Percentiles rank a stretch among this genome's conserved stretches.
Evolutionary conservation across 2,797 vertebrate species (phyloP).

Genomic region (Paratrypauchen microcephalus): DNA sequence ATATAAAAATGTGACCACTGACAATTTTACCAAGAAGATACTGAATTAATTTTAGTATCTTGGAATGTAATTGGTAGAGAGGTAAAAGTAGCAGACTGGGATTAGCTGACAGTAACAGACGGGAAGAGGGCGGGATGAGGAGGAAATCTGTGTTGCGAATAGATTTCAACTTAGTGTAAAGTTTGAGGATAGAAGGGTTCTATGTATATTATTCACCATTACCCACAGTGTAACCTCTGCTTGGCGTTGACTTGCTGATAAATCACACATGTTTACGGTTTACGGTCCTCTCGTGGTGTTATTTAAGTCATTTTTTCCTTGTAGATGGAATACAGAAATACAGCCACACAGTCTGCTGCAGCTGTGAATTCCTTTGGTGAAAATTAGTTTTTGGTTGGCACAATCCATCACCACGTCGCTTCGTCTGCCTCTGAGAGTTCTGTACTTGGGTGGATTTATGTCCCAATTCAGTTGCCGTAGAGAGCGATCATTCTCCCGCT

Average conservation of each 20-base stretch:
- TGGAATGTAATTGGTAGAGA: too few relatives aligned
- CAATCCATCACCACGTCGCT: background rate
- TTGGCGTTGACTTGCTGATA: background rate
- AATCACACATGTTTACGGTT: slow-evolving; percentile 10
- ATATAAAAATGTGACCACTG: too few relatives aligned
- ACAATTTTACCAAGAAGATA: too few relatives aligned
- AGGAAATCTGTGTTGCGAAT: background rate
- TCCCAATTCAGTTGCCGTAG: slow-evolving; percentile 4
- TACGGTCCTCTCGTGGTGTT: background rate
- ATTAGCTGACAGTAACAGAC: too few relatives aligned
- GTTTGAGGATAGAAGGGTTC: background rate
- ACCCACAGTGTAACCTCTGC: background rate
- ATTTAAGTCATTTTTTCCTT: background rate
- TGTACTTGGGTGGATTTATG: slow-evolving; percentile 5
- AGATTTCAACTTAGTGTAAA: too few relatives aligned
- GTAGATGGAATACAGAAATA: slow-evolving; percentile 8
- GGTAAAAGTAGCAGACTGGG: too few relatives aligned
- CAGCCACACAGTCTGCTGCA: background rate
- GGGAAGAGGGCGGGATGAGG: too few relatives aligned
- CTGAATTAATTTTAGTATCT: too few relatives aligned
- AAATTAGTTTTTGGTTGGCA: slow-evolving; percentile 12
- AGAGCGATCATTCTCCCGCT: slow-evolving; percentile 3
- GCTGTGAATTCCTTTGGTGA: slow-evolving; percentile 8
- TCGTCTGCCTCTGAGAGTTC: slow-evolving; percentile 4
- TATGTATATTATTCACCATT: background rate